Evolutionary conservation across 2,113 vertebrate genomes (phyloP).

Genomic region (Progne subis): DNA sequence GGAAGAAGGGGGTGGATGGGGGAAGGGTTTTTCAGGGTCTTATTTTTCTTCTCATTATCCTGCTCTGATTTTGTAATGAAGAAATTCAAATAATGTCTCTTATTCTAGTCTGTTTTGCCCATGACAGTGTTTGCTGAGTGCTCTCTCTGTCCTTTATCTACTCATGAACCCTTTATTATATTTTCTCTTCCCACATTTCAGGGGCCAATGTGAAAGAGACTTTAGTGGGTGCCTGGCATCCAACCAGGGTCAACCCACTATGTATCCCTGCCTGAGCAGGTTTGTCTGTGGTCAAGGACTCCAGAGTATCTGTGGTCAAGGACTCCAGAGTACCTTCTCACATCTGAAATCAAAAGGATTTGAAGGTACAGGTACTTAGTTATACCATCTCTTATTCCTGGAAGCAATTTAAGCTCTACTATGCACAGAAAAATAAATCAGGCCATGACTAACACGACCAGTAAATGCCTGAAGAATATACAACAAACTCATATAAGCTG

Average conservation of each 20-base stretch:
- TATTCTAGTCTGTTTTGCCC: neutral
- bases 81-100: neutral
- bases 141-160: neutral
- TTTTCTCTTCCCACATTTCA: neutral
- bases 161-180: neutral
- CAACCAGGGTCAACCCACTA: neutral
- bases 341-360: neutral
- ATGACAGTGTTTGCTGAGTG: neutral
- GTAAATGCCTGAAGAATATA: neutral
- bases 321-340: neutral
- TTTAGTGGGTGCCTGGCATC: neutral
- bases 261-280: neutral
- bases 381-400: neutral
- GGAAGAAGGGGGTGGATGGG: rapidly evolving
- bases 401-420: neutral
- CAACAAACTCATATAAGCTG: neutral
- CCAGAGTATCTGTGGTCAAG: neutral
- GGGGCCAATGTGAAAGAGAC: neutral
- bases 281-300: neutral
- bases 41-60: neutral
- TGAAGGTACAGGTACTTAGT: neutral
- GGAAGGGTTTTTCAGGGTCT: neutral
- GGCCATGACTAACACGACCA: neutral
- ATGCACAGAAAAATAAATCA: neutral
- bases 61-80: neutral